These are phyloP conservation scores for Prinia subflava DNA, from an alignment of 2,113 vertebrate species.

Conservation along the genomic window DNA sequence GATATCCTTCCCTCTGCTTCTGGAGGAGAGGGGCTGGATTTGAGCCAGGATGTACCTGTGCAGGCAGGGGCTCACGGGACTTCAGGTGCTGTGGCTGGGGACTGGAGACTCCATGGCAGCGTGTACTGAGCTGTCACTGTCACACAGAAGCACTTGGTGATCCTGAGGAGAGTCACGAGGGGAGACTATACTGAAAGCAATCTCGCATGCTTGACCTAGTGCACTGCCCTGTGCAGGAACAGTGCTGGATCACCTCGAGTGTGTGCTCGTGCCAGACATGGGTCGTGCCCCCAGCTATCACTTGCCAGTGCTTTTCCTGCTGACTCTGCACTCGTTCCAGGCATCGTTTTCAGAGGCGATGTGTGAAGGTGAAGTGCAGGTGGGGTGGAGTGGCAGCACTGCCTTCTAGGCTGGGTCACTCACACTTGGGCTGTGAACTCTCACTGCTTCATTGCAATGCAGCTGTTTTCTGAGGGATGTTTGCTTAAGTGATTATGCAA, in stretches of 20 bases:
- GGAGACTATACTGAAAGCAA: neutral
- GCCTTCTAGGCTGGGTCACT: neutral
- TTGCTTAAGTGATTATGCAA: neutral
- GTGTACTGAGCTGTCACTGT: neutral
- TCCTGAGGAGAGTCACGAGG: neutral
- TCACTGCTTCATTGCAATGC: neutral
- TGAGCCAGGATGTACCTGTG: neutral
- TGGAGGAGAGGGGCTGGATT: neutral
- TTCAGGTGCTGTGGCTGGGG: neutral
- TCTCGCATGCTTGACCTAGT: neutral
- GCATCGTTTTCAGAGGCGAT: neutral
- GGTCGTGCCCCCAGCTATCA: neutral
- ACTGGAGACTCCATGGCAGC: too few species aligned
- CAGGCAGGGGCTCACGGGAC: accelerated
- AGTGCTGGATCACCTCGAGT: neutral
- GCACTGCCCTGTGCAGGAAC: neutral
- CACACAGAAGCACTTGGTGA: neutral
- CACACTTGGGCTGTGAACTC: neutral
- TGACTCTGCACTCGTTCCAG: neutral
- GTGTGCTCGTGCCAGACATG: neutral
- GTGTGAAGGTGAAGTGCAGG: neutral
- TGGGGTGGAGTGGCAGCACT: neutral
- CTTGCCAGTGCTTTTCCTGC: neutral
- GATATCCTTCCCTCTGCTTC: neutral
- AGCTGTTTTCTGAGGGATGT: neutral